Evolutionary conservation across 2,888 invertebrate genomes (phyloP), one percentile per base, ranked within the genome.

Genomic region (Eulithis testata): DNA sequence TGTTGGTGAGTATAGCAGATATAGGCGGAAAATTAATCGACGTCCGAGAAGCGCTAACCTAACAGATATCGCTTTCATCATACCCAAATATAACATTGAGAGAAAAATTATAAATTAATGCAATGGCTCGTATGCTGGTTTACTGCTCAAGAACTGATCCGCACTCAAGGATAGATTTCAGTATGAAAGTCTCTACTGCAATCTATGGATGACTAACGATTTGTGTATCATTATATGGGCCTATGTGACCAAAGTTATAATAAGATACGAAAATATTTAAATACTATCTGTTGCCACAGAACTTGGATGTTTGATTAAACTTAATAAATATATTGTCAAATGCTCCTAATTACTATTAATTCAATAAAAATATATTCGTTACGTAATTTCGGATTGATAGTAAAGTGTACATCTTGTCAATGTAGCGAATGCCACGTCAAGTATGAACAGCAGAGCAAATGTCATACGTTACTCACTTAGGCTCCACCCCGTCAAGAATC

Each of bases 1-100:
- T 14, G 5, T 52, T 7, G 40, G 7, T 44, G 51, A 56, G 44
- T 37, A 51, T 37, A 47, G 52, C 57, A 52, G 57, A 57, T 51
- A 57, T 58, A 62, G 57, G 63, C 57, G 57, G 63, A 63, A 49
- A 57, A 57, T 52, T 57, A 63, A 52, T 52, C 63, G 57, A 63
- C 63, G 63, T 63, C 63, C 63, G 47, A 63, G 56, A 0, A 45
- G 45, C 57, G 45, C 37, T 57, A 37, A 52, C n/a, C 47, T 67
- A 59, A 54, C 49, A 58, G 49, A 43, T 49, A 51, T n/a, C 43
- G 44, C 57, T 58, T 49, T 54, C 58, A 31, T 43, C 52, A 60
- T 52, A 44, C 36, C 45, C 36, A 60, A 44, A 14, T 14, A 12
- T 14, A 47, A 11, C 2, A 47, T 9, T 49, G 49, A 9, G 49